Conservation (phyloP, 2,113 vertebrate genomes). For the Leucopternis melanops region DNA sequence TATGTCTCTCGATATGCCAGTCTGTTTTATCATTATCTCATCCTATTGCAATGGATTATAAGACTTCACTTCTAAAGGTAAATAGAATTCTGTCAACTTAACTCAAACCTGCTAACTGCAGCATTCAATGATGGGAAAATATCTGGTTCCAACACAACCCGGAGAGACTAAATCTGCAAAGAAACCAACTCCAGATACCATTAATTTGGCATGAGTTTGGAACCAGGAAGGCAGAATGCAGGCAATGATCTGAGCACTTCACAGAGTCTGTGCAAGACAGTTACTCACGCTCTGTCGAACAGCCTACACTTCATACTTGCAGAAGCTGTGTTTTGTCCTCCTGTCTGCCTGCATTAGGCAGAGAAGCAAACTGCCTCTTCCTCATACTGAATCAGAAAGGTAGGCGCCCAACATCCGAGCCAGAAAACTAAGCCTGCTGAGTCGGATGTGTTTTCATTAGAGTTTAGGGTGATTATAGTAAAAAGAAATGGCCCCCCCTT, state of each 20-base stretch:
- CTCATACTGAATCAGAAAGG: constrained; percentile 12
- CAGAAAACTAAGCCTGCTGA: constrained; percentile 49
- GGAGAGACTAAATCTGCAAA: neutral
- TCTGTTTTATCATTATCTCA: neutral
- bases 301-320: constrained; percentile 21
- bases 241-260: neutral
- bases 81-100: neutral
- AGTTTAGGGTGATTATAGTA: constrained; percentile 51
- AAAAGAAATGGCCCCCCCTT: constrained; percentile 42
- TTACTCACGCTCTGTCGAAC: neutral
- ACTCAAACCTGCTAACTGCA: neutral
- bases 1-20: neutral
- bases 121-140: neutral
- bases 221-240: neutral
- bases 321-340: constrained; percentile 45
- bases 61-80: neutral
- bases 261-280: neutral
- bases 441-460: constrained; percentile 58
- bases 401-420: neutral
- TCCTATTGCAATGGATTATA: neutral
- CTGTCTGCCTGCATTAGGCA: constrained; percentile 55
- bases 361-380: constrained; percentile 39
- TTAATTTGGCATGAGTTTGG: neutral
- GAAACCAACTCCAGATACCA: neutral
- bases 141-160: neutral